Percentiles rank a stretch among this genome's conserved stretches.
phyloP scores from a whole-genome alignment of 2,797 vertebrate genomes.

The Acanthurus leucopareius region DNA sequence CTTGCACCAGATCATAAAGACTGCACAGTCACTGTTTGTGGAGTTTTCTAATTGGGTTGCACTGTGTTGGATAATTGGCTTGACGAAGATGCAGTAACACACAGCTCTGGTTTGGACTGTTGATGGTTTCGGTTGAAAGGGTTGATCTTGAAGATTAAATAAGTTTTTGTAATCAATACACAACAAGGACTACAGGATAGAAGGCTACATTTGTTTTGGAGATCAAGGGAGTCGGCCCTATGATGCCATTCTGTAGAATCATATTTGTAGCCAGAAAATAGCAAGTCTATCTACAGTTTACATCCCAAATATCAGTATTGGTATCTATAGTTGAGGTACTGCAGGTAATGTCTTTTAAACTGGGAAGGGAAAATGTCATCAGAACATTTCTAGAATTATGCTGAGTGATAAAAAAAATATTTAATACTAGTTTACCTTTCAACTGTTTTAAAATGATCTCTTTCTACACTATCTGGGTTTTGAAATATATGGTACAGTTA shows the following conservation, averaged over 20 bases:
- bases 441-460: too few species aligned
- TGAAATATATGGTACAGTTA: neutral
- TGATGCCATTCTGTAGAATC: neutral
- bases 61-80: conserved; percentile 24
- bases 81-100: conserved; percentile 9
- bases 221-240: neutral
- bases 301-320: too few species aligned
- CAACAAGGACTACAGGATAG: neutral
- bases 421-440: too few species aligned
- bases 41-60: conserved; percentile 71
- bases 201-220: neutral
- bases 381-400: too few species aligned
- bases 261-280: neutral
- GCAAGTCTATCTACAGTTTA: neutral
- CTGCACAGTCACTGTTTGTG: conserved; percentile 54
- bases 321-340: too few species aligned
- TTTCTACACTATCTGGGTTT: too few species aligned
- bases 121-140: conserved; percentile 5
- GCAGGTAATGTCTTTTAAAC: too few species aligned
- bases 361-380: too few species aligned
- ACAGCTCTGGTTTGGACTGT: neutral
- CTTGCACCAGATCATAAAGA: conserved; percentile 51
- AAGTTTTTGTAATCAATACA: neutral
- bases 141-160: conserved; percentile 27
- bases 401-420: too few species aligned